Evolutionary conservation across 2,797 vertebrate genomes (phyloP).

Genomic region (Coluber constrictor): DNA sequence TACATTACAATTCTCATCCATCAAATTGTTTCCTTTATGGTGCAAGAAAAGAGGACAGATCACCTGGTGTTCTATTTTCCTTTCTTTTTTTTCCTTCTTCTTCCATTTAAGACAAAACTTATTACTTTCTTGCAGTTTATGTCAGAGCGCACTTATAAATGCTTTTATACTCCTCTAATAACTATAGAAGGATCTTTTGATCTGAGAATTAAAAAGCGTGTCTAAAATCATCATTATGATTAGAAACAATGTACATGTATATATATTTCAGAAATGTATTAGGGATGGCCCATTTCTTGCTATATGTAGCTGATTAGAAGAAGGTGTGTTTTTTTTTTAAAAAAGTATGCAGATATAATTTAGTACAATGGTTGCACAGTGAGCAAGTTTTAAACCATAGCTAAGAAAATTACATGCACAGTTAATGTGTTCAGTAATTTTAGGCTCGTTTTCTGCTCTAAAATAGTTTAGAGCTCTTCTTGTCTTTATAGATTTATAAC

Average conservation of each 20-base stretch:
- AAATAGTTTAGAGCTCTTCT: neutral
- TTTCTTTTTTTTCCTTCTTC: neutral
- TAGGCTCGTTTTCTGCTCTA: slow-evolving; percentile 10
- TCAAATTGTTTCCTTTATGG: neutral
- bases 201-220: neutral
- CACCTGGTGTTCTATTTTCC: neutral
- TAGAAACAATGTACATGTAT: neutral
- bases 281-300: neutral
- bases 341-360: fast-evolving
- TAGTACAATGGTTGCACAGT: neutral
- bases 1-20: neutral
- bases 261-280: neutral
- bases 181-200: neutral
- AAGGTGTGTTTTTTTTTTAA: neutral
- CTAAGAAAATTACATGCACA: slow-evolving; percentile 2
- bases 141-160: neutral
- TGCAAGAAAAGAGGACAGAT: neutral
- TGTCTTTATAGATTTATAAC: neutral
- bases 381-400: neutral
- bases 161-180: neutral
- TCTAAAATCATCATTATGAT: neutral
- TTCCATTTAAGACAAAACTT: neutral
- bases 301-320: neutral
- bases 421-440: fast-evolving
- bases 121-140: neutral